phyloP scores from a whole-genome alignment of 2,888 invertebrate species.

The Phengaris arion region DNA sequence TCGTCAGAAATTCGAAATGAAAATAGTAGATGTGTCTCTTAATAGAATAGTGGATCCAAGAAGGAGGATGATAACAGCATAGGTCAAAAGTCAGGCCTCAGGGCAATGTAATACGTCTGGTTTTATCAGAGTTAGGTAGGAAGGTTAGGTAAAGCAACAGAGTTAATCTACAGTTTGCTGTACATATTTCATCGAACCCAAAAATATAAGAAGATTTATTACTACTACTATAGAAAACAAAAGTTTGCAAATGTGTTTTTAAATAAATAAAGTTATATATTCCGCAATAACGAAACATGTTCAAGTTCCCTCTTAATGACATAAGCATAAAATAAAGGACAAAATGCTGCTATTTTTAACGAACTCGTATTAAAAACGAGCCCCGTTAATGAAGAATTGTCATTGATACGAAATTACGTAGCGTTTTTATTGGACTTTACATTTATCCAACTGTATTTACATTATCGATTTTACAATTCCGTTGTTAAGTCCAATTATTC shows the following conservation, averaged over 20 bases:
- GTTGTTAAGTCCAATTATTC: slow-evolving; percentile 3
- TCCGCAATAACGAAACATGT: background rate
- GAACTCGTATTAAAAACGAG: slow-evolving; percentile 10
- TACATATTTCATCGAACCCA: too few species aligned
- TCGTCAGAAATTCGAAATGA: background rate
- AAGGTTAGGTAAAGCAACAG: too few species aligned
- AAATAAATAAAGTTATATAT: background rate
- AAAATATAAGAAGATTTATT: too few species aligned
- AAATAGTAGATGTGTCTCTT: too few species aligned
- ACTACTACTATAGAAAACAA: too few species aligned
- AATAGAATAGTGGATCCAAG: too few species aligned
- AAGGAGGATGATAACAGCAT: too few species aligned
- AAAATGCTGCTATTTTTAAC: slow-evolving; percentile 5
- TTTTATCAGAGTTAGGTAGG: too few species aligned
- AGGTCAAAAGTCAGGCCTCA: too few species aligned
- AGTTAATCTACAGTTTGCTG: too few species aligned
- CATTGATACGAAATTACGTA: slow-evolving; percentile 7
- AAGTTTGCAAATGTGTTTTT: background rate
- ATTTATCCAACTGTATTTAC: slow-evolving; percentile 17
- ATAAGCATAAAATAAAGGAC: slow-evolving; percentile 2
- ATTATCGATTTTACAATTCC: slow-evolving; percentile 2
- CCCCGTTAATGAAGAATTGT: slow-evolving; percentile 23
- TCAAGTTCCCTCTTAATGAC: background rate
- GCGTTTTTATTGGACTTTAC: slow-evolving; percentile 13
- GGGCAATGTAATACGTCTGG: too few species aligned